Conservation (phyloP, 2,797 vertebrate genomes). For the Pogonophryne albipinna region DNA sequence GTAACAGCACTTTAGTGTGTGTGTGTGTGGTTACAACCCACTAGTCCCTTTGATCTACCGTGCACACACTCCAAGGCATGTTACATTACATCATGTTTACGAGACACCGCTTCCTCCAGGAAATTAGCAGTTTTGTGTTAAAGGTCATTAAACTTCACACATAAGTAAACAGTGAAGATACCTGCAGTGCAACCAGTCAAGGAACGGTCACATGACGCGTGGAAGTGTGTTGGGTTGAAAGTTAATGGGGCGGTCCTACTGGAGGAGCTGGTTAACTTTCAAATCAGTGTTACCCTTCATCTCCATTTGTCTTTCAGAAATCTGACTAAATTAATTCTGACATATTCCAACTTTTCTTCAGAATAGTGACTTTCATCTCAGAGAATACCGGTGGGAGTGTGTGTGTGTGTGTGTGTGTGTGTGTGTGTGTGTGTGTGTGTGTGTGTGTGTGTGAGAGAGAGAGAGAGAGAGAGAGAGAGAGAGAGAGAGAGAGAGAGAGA, state of each 20-base stretch:
- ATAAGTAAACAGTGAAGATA: neutral
- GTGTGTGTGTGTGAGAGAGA: conserved; percentile 23
- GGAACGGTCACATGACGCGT: neutral
- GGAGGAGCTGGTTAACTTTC: too few relatives aligned
- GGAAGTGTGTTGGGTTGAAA: too few relatives aligned
- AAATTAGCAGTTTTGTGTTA: neutral
- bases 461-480: too few relatives aligned
- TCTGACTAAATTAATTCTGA: too few relatives aligned
- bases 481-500: too few relatives aligned
- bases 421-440: conserved; percentile 1
- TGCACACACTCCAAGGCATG: neutral
- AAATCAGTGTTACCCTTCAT: too few relatives aligned
- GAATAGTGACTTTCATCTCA: too few relatives aligned
- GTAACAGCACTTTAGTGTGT: too few relatives aligned
- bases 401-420: conserved; percentile 15
- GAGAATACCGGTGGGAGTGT: neutral
- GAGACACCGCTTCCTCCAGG: conserved; percentile 12
- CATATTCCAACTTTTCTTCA: too few relatives aligned
- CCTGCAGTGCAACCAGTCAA: neutral
- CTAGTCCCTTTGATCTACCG: conserved; percentile 31
- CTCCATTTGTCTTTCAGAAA: too few relatives aligned
- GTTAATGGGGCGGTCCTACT: too few relatives aligned
- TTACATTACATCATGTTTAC: conserved; percentile 24
- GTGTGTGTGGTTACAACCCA: neutral
- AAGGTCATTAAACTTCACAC: conserved; percentile 24